These are phyloP conservation scores for Umimayanthus kanabou DNA, from an alignment of 92 coral and sea anemone species.

Conservation along the genomic window DNA sequence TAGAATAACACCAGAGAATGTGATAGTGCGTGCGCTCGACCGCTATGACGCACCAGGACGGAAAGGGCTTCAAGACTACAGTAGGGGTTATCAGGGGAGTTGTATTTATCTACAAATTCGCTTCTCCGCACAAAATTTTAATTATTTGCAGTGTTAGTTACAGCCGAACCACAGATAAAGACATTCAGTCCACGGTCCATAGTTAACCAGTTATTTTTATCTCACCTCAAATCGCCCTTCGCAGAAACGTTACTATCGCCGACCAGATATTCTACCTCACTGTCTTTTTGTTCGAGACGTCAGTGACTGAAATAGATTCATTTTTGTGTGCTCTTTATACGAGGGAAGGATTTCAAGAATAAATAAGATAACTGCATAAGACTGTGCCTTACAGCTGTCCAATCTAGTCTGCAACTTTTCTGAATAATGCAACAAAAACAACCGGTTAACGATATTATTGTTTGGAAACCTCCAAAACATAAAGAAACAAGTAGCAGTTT, in stretches of 20 bases:
- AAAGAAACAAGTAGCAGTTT: slow-evolving; percentile 31
- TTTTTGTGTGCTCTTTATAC: slow-evolving; percentile 17
- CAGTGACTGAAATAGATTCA: not conserved
- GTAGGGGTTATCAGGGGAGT: not conserved
- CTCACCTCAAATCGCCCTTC: slow-evolving; percentile 12
- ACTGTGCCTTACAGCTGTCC: slow-evolving; percentile 8
- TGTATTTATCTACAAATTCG: slow-evolving; percentile 14
- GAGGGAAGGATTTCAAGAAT: slow-evolving; percentile 19
- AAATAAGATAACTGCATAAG: slow-evolving; percentile 12
- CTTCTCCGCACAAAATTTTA: not conserved
- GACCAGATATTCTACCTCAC: slow-evolving; percentile 9
- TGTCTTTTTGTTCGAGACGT: slow-evolving; percentile 22
- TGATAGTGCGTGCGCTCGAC: not conserved
- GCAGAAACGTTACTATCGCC: slow-evolving; percentile 7
- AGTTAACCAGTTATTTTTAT: slow-evolving; percentile 10
- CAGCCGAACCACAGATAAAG: not conserved
- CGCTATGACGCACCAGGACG: not conserved
- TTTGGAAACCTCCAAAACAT: not conserved
- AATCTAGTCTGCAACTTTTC: slow-evolving; percentile 11
- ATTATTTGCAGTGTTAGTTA: not conserved
- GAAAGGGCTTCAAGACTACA: not conserved
- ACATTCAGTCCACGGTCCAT: too few species aligned
- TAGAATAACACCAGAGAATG: slow-evolving; percentile 6
- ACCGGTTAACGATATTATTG: slow-evolving; percentile 6
- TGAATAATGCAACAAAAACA: slow-evolving; percentile 24